phyloP scores from a whole-genome alignment of 1,140 invertebrate species.

The Drosophila yakuba region DNA sequence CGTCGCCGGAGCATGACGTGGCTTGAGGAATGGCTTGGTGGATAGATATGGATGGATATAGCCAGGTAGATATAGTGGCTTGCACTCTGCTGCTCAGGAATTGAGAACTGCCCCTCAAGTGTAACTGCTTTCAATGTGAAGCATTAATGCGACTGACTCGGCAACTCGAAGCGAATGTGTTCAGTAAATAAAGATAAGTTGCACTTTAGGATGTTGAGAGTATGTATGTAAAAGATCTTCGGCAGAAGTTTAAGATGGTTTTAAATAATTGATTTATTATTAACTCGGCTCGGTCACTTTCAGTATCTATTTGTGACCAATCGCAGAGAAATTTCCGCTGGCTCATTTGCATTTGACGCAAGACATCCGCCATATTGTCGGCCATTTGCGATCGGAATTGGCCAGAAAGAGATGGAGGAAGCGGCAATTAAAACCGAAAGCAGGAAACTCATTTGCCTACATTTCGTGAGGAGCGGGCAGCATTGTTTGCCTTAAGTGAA shows the following conservation, averaged over 20 bases:
- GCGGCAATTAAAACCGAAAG: conserved; percentile 70
- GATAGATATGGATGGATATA: conserved; percentile 7
- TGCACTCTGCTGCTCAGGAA: not conserved
- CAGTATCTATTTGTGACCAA: not conserved
- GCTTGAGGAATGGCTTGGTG: conserved; percentile 1
- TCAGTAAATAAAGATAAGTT: too few relatives aligned
- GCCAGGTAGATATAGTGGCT: not conserved
- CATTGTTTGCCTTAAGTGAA: conserved; percentile 45
- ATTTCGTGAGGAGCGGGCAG: conserved; percentile 16
- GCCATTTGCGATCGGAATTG: conserved; percentile 51
- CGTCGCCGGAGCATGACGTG: conserved; percentile 49
- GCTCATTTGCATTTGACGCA: conserved; percentile 61
- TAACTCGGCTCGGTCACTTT: not conserved
- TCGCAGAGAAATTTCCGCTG: conserved; percentile 53
- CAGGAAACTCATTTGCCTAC: conserved; percentile 66
- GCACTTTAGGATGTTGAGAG: too few relatives aligned
- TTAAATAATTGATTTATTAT: not conserved
- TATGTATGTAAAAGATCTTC: not conserved
- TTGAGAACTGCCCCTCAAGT: conserved; percentile 4
- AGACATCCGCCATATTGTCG: conserved; percentile 57
- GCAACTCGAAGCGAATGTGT: not conserved
- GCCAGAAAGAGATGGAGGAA: conserved; percentile 1
- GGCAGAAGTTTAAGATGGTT: too few relatives aligned
- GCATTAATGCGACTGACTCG: conserved; percentile 16
- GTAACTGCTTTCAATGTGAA: conserved; percentile 6